These are phyloP conservation scores for Agelas oroides DNA, from an alignment of 37 sponge, comb jelly and placozoan genomes.

Conservation along the genomic window DNA sequence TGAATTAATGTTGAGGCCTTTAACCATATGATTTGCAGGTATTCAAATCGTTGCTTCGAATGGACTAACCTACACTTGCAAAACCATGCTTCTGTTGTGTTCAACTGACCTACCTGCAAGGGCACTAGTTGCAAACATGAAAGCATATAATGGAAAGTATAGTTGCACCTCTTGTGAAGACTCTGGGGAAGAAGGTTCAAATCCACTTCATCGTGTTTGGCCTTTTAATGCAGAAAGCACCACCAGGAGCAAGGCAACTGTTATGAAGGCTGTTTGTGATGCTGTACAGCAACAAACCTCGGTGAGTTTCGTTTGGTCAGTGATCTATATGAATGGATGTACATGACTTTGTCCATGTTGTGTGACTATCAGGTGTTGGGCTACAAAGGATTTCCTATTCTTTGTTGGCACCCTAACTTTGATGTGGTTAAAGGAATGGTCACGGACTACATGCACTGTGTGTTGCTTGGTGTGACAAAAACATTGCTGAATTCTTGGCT, in stretches of 20 bases:
- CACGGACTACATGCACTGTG: not conserved
- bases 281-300: not conserved
- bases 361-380: not conserved
- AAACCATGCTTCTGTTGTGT: conserved; percentile 10
- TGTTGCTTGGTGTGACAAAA: not conserved
- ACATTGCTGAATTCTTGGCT: not conserved
- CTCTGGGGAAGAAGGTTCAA: not conserved
- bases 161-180: not conserved
- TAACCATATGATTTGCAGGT: not conserved
- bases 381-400: not conserved
- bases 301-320: not conserved
- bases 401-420: not conserved
- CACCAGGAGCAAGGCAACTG: not conserved
- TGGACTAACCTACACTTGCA: not conserved
- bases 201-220: not conserved
- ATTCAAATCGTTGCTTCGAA: not conserved
- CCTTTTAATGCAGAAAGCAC: not conserved
- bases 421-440: not conserved
- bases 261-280: not conserved
- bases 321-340: not conserved
- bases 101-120: conserved; percentile 14
- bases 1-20: too few species aligned
- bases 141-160: not conserved
- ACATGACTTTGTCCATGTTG: not conserved
- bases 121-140: conserved; percentile 24